Evolutionary conservation across 1,140 invertebrate species (phyloP).

Genomic region (Drosophila pectinifera): DNA sequence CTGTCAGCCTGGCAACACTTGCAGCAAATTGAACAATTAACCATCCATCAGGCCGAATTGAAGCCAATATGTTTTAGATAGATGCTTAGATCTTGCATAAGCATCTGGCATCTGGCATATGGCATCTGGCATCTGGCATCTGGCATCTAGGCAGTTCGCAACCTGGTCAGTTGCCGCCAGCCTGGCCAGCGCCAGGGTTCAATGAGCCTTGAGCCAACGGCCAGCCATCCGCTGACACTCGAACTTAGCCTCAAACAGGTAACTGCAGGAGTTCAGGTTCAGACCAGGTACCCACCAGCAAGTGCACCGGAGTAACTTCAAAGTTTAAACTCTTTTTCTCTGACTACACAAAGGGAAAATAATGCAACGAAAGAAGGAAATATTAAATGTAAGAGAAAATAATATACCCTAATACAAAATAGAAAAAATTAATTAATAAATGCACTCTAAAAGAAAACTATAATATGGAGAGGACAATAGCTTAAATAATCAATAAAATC

Average conservation of each 20-base stretch:
- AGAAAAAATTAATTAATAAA: too few relatives aligned
- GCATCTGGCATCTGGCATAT: slow-evolving; percentile 31
- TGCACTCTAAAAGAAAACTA: too few relatives aligned
- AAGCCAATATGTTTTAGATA: slow-evolving; percentile 57
- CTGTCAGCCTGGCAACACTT: slow-evolving; percentile 49
- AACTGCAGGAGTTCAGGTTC: slow-evolving; percentile 53
- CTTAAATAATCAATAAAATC: too few relatives aligned
- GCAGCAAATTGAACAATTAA: slow-evolving; percentile 75
- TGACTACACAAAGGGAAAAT: background rate
- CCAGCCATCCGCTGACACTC: slow-evolving; percentile 14
- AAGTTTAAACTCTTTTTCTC: slow-evolving; percentile 8
- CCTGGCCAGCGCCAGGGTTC: slow-evolving; percentile 31
- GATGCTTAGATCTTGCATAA: slow-evolving; percentile 50
- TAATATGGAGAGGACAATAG: too few relatives aligned
- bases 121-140: slow-evolving; percentile 46
- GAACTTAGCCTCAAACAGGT: slow-evolving; percentile 40
- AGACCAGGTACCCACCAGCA: slow-evolving; percentile 23
- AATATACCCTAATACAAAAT: background rate
- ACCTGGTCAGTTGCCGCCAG: slow-evolving; percentile 10
- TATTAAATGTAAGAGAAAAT: background rate
- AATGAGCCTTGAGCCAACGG: slow-evolving; percentile 44
- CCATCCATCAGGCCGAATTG: slow-evolving; percentile 71
- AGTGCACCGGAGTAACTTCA: slow-evolving; percentile 28
- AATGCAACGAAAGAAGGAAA: rapidly evolving
- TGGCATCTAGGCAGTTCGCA: slow-evolving; percentile 18